phyloP scores from a whole-genome alignment of 2,113 vertebrate genomes.

The Neomonachus schauinslandi region DNA sequence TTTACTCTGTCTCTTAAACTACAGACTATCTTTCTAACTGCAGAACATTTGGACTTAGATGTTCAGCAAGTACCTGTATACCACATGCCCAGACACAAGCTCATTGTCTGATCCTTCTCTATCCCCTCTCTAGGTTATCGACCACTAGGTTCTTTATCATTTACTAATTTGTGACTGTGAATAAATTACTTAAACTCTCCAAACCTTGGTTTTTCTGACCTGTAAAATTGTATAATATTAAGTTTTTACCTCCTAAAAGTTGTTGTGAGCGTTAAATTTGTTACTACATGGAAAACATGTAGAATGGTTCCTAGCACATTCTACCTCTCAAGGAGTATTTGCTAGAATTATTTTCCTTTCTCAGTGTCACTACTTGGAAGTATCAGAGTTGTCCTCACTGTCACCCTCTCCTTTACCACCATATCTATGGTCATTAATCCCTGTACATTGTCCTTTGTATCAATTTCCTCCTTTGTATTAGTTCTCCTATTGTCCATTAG shows the following conservation, averaged over 20 bases:
- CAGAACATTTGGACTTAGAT: background rate
- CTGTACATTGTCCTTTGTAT: background rate
- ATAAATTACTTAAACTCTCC: background rate
- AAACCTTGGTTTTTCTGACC: background rate
- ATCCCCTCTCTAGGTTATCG: background rate
- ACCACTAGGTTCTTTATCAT: background rate
- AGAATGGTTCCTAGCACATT: background rate
- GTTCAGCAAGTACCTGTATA: background rate
- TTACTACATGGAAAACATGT: background rate
- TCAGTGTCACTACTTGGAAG: background rate
- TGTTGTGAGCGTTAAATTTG: background rate
- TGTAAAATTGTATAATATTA: background rate
- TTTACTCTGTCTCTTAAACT: background rate
- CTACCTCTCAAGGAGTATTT: background rate
- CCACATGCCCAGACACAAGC: background rate
- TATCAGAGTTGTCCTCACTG: background rate
- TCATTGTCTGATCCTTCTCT: background rate
- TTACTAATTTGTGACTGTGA: background rate
- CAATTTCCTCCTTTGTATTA: background rate
- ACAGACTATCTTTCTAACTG: background rate
- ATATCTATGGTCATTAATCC: background rate
- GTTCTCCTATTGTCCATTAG: background rate
- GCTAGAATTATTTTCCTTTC: background rate
- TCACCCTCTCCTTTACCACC: background rate
- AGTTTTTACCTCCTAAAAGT: background rate